These are phyloP conservation scores for Hirtodrosophila trivittata DNA, from an alignment of 2,888 invertebrate species.

Conservation along the genomic window DNA sequence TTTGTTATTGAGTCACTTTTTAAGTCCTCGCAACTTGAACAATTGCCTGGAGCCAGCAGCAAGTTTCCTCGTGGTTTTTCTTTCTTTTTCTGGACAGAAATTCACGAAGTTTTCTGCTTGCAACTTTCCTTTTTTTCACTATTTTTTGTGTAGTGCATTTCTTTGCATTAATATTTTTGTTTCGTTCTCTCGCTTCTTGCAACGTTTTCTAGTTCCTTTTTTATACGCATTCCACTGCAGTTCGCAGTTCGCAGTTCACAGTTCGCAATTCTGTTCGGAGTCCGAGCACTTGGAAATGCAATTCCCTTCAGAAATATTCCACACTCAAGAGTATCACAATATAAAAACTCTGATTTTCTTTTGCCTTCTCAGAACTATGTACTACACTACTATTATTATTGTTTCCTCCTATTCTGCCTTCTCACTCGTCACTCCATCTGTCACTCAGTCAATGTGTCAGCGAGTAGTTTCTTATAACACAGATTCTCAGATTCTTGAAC, in stretches of 20 bases:
- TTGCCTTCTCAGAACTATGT: no score
- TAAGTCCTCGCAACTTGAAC: slow-evolving; percentile 15
- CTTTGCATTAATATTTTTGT: slow-evolving; percentile 63
- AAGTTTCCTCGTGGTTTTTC: slow-evolving; percentile 9
- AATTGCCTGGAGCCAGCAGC: slow-evolving; percentile 2
- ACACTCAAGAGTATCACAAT: slow-evolving; percentile 55
- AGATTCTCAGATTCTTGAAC: no score
- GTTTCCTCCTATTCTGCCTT: no score
- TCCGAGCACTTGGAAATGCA: slow-evolving; percentile 50
- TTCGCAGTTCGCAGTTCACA: slow-evolving; percentile 16
- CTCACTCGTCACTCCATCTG: slow-evolving; percentile 9
- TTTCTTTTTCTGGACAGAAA: neutral
- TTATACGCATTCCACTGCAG: slow-evolving; percentile 55
- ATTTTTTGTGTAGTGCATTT: slow-evolving; percentile 42
- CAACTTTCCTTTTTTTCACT: slow-evolving; percentile 18
- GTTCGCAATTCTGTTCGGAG: slow-evolving; percentile 30
- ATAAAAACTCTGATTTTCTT: slow-evolving; percentile 19
- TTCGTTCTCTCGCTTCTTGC: slow-evolving; percentile 23
- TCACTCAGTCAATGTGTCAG: slow-evolving; percentile 16
- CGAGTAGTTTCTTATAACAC: neutral
- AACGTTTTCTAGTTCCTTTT: slow-evolving; percentile 27
- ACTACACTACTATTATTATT: neutral
- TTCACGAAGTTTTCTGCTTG: no score
- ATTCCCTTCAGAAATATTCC: slow-evolving; percentile 57
- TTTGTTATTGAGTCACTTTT: slow-evolving; percentile 58